Evolutionary conservation across 2,797 vertebrate genomes (phyloP), one percentile per base, ranked within the genome.

Genomic region (Darevskia mixta): DNA sequence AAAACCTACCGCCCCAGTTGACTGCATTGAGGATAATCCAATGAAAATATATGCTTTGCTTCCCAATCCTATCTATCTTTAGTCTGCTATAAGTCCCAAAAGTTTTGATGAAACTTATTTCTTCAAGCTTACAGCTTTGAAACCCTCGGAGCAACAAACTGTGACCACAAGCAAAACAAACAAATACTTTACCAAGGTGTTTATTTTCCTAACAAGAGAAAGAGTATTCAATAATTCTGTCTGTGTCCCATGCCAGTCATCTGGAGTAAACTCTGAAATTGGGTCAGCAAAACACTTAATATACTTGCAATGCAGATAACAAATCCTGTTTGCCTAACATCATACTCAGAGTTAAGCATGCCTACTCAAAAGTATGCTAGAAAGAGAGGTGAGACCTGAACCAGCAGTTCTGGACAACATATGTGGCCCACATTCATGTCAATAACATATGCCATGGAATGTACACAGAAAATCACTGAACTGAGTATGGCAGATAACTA

Each of bases 121-220:
- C 55, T 41, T 29, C n/a, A 49, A 15, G 27, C 29, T 49, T 49
- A n/a, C 43, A 49, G 25, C 69, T 0, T 55, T 0, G 84, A 38
- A 83, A 49, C n/a, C 0, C 3, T 45, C 23, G 32, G 73, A 32
- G 13, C 27, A 58, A 32, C 29, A 0, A 0, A 0, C 45, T 89
- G 83, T 90, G 25, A 32, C 80, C 69, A 85, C 2, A 89, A 87
- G 78, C 58, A 86, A 2, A 84, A 73, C 41, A 84, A 27, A 25
- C 32, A 55, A 55, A 45, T 55, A 9, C n/a, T 45, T 69, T 41
- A 82, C 27, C 18, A 18, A 35, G 35, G 20, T 15, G 13, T 32
- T 69, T 49, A 5, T 10, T 67, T 23, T 20, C 20, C 29, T 82
- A 23, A n/a, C 67, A 83, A 55, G 20, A 49, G 2, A 55, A 83